Evolutionary conservation across 1,140 invertebrate genomes (phyloP), one percentile per base, ranked within the genome.

Genomic region (Atta colombica): DNA sequence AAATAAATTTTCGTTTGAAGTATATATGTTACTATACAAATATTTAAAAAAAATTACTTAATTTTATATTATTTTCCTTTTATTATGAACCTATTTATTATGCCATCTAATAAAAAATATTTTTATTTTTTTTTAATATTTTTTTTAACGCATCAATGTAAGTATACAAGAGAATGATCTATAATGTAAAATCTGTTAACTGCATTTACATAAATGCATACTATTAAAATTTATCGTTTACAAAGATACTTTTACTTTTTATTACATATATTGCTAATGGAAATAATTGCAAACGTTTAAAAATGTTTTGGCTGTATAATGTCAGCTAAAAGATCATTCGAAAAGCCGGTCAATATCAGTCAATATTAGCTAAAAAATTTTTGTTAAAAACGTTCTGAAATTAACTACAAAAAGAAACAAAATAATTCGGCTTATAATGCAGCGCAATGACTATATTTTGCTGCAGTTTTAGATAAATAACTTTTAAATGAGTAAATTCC

Each of bases 211-310:
- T 45, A 68, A 10, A 28, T 53, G 25, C 7, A 16, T 1, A 45
- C 16, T 10, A 25, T 71, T 58, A 14, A 66, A 0, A 39, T 4
- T 7, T n/a, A 31, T 31, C 0, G 10, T 35, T 66, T 5, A 12
- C 4, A 18, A 66, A 65, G n/a, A 35, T 66, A 65, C 4, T 31
- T 66, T 66, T 35, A n/a, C 16, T 10, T 14, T 31, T 31, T 31
- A 18, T 31, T 31, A 16, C 16, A 28, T 71, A 53, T 25, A 72
- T 31, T 31, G 0, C 3, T 31, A 21, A 28, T 55, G 10, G 49
- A 75, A 60, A 75, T 60, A 21, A 35, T 21, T 35, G 16, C 6
- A 77, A 77, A 10, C 18, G 12, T 28, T 28, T 77, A 68, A 80
- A 14, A 68, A 45, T 45, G 8, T 45, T 39, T 39, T 45, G 39